Evolutionary conservation across 2,888 invertebrate species (phyloP).

Genomic region (Pammene fasciana): DNA sequence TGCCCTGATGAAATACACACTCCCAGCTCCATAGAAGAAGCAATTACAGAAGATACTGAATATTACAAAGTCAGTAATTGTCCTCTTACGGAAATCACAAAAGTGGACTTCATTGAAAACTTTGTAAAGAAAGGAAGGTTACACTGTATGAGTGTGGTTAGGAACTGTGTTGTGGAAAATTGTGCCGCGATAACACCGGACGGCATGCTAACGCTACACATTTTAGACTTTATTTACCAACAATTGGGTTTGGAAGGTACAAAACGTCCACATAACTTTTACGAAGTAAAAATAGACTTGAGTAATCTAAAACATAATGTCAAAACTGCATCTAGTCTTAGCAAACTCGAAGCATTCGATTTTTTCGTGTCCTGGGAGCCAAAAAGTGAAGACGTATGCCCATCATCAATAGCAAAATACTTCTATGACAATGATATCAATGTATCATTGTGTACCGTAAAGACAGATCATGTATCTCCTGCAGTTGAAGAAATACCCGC

Average conservation of each 20-base stretch:
- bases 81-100: slow-evolving; percentile 62
- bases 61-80: slow-evolving; percentile 66
- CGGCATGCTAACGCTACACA: slow-evolving; percentile 64
- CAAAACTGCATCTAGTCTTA: slow-evolving; percentile 55
- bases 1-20: slow-evolving; percentile 69
- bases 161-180: slow-evolving; percentile 68
- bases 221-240: slow-evolving; percentile 66
- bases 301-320: slow-evolving; percentile 53
- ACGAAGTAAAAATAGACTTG: slow-evolving; percentile 66
- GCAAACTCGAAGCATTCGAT: slow-evolving; percentile 62
- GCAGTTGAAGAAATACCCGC: slow-evolving; percentile 62
- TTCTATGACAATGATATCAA: slow-evolving; percentile 61
- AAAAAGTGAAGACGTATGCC: slow-evolving; percentile 62
- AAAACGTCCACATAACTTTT: slow-evolving; percentile 63
- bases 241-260: slow-evolving; percentile 72
- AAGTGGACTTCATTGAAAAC: slow-evolving; percentile 65
- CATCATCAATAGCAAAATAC: slow-evolving; percentile 75
- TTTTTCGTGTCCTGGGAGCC: slow-evolving; percentile 70
- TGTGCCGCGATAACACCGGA: slow-evolving; percentile 70
- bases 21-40: slow-evolving; percentile 60
- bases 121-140: slow-evolving; percentile 68
- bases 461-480: slow-evolving; percentile 55
- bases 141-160: slow-evolving; percentile 61
- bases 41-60: slow-evolving; percentile 64
- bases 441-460: slow-evolving; percentile 55